Evolutionary conservation across 2,113 vertebrate genomes (phyloP), one percentile per base, ranked within the genome.

Genomic region (Platichthys stellatus): DNA sequence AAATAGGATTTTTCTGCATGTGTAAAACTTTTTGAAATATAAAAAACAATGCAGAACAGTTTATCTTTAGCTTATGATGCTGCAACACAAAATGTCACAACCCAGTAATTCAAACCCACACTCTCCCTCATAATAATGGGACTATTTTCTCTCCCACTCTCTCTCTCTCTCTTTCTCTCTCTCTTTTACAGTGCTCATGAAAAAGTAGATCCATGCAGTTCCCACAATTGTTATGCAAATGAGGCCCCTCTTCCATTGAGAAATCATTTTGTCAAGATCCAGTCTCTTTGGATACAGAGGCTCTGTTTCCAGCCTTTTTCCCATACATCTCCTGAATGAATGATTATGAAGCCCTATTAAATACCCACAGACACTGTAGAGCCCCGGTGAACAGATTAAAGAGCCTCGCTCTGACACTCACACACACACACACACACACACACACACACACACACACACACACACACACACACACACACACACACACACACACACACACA

Each of bases 201-300:
- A 93, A 69, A 93, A 92, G 91, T 90, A 91, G 90, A 92, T 90
- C 88, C 84, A 89, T 91, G 91, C 84, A 88, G 92, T 94, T 94
- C 93, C 92, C 94, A 94, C 90, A 90, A 94, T 95, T 95, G 92
- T 94, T 87, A 94, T 94, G 94, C 92, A 90, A 95, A 95, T 95
- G 87, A 85, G 83, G 65, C 90, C 90, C 90, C 87, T 92, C 86
- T 92, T 92, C 84, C 90, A 94, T 93, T 93, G 92, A 94, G 88
- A 94, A 94, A 94, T 95, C 86, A 93, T 95, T 94, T 93, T 93
- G 91, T 94, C 91, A 92, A 93, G 92, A 92, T 86, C 86, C 85
- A 83, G 82, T 86, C 85, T 87, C 87, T 92, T 63, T 89, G 89
- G 88, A 88, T 86, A 83, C 77, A 81, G 78, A 81, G 81, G 81